A percentile compares a stretch with the other conserved stretches of the same genome.
These are phyloP conservation scores for Crambe crambe DNA, from an alignment of 37 sponge, comb jelly and placozoan genomes.

Conservation along the genomic window DNA sequence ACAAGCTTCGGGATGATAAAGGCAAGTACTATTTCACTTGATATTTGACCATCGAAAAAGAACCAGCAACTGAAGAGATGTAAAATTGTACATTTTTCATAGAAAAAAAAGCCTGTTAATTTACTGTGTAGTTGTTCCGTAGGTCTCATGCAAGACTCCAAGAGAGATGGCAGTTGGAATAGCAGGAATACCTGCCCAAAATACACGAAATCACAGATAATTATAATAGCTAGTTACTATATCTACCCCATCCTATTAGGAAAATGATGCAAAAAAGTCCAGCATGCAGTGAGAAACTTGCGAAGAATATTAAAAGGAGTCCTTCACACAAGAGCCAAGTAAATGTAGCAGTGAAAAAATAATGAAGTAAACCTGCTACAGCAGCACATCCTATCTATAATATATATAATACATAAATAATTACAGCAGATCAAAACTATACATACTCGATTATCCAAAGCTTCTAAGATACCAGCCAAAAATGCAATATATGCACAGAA, in stretches of 20 bases:
- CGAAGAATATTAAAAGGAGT: not conserved
- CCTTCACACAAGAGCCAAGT: constrained; percentile 13
- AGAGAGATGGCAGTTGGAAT: constrained; percentile 13
- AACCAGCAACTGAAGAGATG: constrained; percentile 6
- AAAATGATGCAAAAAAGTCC: not conserved
- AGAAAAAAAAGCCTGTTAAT: not conserved
- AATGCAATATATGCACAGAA: not conserved
- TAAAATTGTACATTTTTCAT: not conserved
- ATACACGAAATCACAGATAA: not conserved
- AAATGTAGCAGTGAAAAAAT: constrained; percentile 13
- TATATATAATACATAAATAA: not conserved
- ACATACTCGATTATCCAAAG: not conserved
- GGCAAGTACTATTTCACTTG: not conserved
- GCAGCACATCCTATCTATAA: constrained; percentile 8
- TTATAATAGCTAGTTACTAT: too few relatives aligned
- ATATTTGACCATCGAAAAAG: not conserved
- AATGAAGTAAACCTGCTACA: constrained; percentile 8
- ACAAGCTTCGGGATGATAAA: not conserved
- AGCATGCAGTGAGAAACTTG: not conserved
- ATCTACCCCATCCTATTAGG: constrained; percentile 4
- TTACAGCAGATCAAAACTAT: not conserved
- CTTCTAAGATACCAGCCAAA: not conserved
- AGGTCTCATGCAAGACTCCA: not conserved
- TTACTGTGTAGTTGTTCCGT: constrained; percentile 12
- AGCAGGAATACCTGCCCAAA: not conserved